A percentile compares a stretch with the other conserved stretches of the same genome.
phyloP scores from a whole-genome alignment of 2,113 vertebrate species.

The Enhydra lutris region DNA sequence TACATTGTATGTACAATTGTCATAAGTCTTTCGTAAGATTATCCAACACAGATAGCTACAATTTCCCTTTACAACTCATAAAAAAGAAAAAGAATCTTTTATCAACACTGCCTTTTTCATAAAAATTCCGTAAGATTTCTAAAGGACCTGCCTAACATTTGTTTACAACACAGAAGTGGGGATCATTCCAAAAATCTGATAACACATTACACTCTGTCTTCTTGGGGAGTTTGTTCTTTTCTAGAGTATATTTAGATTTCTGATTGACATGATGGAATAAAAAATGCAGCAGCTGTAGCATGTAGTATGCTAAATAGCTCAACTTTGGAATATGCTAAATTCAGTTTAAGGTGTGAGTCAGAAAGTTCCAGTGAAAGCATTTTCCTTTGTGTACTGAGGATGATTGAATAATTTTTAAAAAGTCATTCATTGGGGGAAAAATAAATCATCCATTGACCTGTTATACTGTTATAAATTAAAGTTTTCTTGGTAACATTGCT shows the following conservation, averaged over 20 bases:
- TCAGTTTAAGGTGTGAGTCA: constrained; percentile 8
- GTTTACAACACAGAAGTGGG: constrained; percentile 40
- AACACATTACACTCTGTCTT: constrained; percentile 44
- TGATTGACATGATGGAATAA: constrained; percentile 61
- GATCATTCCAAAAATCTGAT: constrained; percentile 54
- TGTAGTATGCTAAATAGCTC: constrained; percentile 59
- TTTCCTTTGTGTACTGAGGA: constrained; percentile 29
- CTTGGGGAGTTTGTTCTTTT: constrained; percentile 63
- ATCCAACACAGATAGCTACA: constrained; percentile 32
- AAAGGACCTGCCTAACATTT: constrained; percentile 45
- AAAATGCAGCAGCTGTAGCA: constrained; percentile 61
- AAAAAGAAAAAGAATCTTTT: constrained; percentile 17
- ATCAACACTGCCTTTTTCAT: constrained; percentile 47
- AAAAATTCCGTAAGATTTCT: constrained; percentile 55
- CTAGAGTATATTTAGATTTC: constrained; percentile 70
- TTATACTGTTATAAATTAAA: background rate
- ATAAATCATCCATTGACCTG: background rate
- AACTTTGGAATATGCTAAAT: constrained; percentile 49
- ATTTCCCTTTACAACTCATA: constrained; percentile 43
- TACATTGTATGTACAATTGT: constrained; percentile 27
- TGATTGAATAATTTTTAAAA: background rate
- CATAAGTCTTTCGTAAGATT: constrained; percentile 30
- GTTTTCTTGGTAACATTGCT: background rate
- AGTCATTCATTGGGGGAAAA: background rate
- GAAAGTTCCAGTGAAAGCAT: constrained; percentile 36